Conservation (phyloP, 2,113 vertebrate species). For the Callithrix jacchus region DNA sequence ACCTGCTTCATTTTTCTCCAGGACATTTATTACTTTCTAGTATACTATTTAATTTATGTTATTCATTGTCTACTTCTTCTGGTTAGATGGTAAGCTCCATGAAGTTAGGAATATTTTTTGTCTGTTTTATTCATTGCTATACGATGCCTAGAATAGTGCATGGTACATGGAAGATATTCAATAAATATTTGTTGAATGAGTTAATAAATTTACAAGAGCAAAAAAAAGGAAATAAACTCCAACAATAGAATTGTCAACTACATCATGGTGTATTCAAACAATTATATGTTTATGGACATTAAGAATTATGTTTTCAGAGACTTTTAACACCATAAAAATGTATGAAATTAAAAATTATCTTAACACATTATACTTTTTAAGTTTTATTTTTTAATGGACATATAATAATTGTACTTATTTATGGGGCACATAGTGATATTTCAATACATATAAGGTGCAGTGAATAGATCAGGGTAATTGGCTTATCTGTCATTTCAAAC, state of each 20-base stretch:
- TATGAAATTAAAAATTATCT: not conserved
- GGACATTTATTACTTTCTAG: not conserved
- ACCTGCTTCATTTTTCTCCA: not conserved
- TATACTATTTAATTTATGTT: not conserved
- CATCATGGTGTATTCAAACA: not conserved
- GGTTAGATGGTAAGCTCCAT: not conserved
- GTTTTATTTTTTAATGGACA: not conserved
- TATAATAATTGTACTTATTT: not conserved
- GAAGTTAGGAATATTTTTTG: not conserved
- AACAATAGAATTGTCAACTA: not conserved
- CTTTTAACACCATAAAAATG: not conserved
- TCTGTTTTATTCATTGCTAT: not conserved
- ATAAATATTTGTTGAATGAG: not conserved
- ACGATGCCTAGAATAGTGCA: not conserved
- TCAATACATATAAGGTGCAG: not conserved
- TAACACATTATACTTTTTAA: not conserved
- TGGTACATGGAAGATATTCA: not conserved
- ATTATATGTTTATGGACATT: not conserved
- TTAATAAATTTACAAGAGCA: not conserved
- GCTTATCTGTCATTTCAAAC: not conserved
- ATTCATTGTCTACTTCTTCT: not conserved
- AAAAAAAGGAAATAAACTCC: not conserved
- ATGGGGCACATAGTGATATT: not conserved
- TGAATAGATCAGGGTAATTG: not conserved
- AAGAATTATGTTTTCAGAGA: not conserved